Percentiles rank a stretch among this genome's conserved stretches.
Conservation (phyloP, 2,888 invertebrate genomes). For the Aproaerema taeniolella region DNA sequence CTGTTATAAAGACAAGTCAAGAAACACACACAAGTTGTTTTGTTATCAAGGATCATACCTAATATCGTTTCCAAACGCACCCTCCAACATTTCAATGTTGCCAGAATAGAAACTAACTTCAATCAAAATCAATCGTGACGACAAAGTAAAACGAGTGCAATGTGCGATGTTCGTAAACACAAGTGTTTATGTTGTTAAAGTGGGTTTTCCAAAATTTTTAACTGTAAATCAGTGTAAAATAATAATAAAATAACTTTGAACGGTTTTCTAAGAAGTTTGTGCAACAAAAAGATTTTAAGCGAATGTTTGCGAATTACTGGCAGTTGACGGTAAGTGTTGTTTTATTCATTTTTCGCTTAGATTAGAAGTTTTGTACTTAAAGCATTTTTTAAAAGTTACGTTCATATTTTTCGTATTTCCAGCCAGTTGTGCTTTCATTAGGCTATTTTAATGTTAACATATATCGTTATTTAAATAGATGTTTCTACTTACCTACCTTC, state of each 20-base stretch:
- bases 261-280: too few relatives aligned
- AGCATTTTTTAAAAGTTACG: background rate
- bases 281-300: background rate
- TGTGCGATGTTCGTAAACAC: slow-evolving; percentile 1
- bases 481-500: too few relatives aligned
- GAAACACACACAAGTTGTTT: too few relatives aligned
- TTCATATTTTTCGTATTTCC: background rate
- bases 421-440: background rate
- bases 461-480: too few relatives aligned
- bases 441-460: too few relatives aligned
- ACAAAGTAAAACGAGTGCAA: too few relatives aligned
- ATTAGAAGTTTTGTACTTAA: background rate
- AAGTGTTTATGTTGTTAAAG: background rate
- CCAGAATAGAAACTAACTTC: background rate
- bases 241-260: too few relatives aligned
- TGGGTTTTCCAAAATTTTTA: background rate
- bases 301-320: background rate
- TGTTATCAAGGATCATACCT: too few relatives aligned
- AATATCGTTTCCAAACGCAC: too few relatives aligned
- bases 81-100: too few relatives aligned
- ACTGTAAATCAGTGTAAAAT: background rate
- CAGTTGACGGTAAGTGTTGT: background rate
- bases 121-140: background rate
- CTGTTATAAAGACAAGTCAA: too few relatives aligned
- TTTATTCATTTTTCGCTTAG: background rate